These are phyloP conservation scores for Limenitis camilla DNA, from an alignment of 2,888 invertebrate species.

Conservation along the genomic window DNA sequence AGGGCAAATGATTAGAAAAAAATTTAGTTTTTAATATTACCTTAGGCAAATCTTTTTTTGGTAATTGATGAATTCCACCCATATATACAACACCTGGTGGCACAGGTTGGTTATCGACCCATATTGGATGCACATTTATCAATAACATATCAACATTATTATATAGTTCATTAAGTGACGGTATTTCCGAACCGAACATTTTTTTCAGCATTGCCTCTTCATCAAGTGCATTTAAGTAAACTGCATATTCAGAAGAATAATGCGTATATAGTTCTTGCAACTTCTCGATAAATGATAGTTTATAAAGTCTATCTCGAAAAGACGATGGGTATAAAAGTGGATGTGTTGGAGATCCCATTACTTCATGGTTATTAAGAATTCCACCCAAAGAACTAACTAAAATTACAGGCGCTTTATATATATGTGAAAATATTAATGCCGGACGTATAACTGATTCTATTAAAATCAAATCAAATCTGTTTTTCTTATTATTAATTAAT, in stretches of 20 bases:
- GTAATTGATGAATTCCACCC: constrained; percentile 53
- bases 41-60: constrained; percentile 45
- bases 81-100: constrained; percentile 52
- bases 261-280: constrained; percentile 27
- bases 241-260: constrained; percentile 8
- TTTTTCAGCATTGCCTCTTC: constrained; percentile 25
- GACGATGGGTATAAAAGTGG: constrained; percentile 32
- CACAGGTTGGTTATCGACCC: constrained; percentile 44
- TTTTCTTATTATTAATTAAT: constrained; percentile 20
- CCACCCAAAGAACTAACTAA: constrained; percentile 34
- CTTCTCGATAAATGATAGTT: constrained; percentile 36
- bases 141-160: constrained; percentile 50
- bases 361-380: constrained; percentile 21
- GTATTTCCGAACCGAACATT: constrained; percentile 31
- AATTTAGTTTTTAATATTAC: constrained; percentile 38
- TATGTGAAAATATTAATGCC: constrained; percentile 33
- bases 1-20: too few relatives aligned
- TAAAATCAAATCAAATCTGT: constrained; percentile 37
- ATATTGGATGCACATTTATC: constrained; percentile 49
- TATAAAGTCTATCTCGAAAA: constrained; percentile 25
- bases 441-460: constrained; percentile 32
- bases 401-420: constrained; percentile 39
- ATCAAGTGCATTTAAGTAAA: constrained; percentile 8
- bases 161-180: constrained; percentile 28
- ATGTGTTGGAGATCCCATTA: constrained; percentile 33